phyloP scores from a whole-genome alignment of 2,113 vertebrate genomes.

The Xenopus laevis region DNA sequence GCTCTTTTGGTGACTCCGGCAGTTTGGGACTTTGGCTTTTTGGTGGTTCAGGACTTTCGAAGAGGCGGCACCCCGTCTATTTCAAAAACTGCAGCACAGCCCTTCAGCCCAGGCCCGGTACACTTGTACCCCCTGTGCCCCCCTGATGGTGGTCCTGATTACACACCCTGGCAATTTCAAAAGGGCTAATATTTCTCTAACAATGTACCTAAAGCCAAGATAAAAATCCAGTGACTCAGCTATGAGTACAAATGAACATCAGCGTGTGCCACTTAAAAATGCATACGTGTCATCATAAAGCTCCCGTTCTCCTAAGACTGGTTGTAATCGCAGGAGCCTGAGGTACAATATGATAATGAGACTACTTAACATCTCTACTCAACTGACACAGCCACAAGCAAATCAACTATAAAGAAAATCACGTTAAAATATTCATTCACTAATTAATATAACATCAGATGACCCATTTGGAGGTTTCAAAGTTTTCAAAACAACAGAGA shows the following conservation, averaged over 20 bases:
- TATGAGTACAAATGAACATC: constrained; percentile 70
- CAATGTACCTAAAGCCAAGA: no score
- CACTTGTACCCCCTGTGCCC: no score
- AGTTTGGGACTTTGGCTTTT: no score
- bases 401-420: constrained; percentile 98
- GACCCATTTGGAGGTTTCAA: constrained; percentile 85
- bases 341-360: constrained; percentile 98
- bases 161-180: no score
- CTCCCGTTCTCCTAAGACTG: constrained; percentile 80
- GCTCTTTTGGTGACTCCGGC: no score
- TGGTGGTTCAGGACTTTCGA: no score
- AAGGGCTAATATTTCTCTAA: no score
- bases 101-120: no score
- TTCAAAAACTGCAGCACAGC: no score
- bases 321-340: constrained; percentile 88
- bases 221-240: constrained; percentile 78
- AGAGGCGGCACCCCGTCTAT: no score
- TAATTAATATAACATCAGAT: constrained; percentile 99
- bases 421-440: constrained; percentile 99
- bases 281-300: constrained; percentile 73
- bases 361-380: constrained; percentile 81
- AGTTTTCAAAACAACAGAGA: constrained; percentile 95
- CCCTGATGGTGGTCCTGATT: no score
- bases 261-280: constrained; percentile 75
- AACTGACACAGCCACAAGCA: constrained; percentile 91